These are phyloP conservation scores for Brachionus sp. DNA, from an alignment of 1,140 invertebrate species.

Conservation along the genomic window DNA sequence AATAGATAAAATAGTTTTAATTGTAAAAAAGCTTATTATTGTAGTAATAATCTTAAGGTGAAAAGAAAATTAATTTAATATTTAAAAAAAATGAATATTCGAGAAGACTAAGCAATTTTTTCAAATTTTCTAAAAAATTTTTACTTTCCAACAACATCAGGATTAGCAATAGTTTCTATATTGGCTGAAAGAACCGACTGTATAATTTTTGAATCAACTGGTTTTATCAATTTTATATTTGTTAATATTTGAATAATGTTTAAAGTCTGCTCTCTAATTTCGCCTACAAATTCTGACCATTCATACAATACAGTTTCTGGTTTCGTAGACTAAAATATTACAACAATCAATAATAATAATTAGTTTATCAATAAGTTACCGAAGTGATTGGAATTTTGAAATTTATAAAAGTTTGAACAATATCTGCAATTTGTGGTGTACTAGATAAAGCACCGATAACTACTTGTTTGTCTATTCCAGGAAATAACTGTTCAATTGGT, in stretches of 20 bases:
- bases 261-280: constrained; percentile 7
- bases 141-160: constrained; percentile 42
- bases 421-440: neutral
- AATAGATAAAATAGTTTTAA: neutral
- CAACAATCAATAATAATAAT: neutral
- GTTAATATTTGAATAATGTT: constrained; percentile 36
- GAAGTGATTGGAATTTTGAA: constrained; percentile 14
- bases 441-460: neutral
- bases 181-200: constrained; percentile 25
- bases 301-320: constrained; percentile 15
- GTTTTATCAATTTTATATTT: constrained; percentile 26
- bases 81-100: no score
- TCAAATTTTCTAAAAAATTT: neutral
- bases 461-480: neutral
- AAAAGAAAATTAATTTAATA: no score
- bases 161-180: constrained; percentile 34
- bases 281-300: constrained; percentile 12
- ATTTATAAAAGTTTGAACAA: neutral
- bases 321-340: neutral
- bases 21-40: no score
- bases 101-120: no score
- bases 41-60: no score
- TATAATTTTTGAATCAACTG: constrained; percentile 26
- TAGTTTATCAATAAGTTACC: neutral
- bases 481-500: constrained; percentile 28